phyloP scores from a whole-genome alignment of 2,113 vertebrate genomes.

The Glaucomys volans region DNA sequence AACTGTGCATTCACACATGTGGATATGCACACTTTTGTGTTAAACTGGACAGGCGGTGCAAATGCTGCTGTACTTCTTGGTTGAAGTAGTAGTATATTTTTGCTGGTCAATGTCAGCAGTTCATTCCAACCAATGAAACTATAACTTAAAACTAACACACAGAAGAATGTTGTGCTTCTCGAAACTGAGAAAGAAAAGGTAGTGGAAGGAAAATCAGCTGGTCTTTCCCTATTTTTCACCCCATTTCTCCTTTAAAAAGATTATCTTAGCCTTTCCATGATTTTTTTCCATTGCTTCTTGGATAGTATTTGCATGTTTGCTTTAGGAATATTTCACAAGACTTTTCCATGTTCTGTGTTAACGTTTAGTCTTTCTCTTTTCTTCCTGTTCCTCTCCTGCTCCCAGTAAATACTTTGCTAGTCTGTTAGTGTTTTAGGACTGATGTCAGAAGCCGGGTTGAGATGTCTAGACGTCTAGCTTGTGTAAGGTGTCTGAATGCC shows the following conservation, averaged over 20 bases:
- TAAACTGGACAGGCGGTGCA: rapidly evolving
- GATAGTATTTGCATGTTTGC: background rate
- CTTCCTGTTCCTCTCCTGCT: background rate
- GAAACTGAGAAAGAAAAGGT: background rate
- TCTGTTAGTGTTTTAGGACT: background rate
- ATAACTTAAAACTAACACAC: background rate
- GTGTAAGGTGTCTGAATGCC: background rate
- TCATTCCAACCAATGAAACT: background rate
- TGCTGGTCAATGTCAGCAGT: constrained; percentile 17
- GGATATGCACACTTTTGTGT: rapidly evolving
- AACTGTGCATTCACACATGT: background rate
- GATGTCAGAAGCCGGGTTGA: rapidly evolving
- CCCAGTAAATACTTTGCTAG: background rate
- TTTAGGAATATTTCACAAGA: constrained; percentile 4
- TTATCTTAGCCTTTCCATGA: background rate
- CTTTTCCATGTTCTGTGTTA: rapidly evolving
- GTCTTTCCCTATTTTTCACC: constrained; percentile 46
- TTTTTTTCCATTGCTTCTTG: constrained; percentile 52
- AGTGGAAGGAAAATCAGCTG: background rate
- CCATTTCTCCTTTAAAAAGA: background rate
- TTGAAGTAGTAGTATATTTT: background rate
- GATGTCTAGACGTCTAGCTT: background rate
- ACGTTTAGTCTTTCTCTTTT: constrained; percentile 21
- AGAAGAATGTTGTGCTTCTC: constrained; percentile 46
- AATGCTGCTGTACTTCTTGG: background rate